Conservation (phyloP, 2,797 vertebrate species). For the Tarsius wallacei region DNA sequence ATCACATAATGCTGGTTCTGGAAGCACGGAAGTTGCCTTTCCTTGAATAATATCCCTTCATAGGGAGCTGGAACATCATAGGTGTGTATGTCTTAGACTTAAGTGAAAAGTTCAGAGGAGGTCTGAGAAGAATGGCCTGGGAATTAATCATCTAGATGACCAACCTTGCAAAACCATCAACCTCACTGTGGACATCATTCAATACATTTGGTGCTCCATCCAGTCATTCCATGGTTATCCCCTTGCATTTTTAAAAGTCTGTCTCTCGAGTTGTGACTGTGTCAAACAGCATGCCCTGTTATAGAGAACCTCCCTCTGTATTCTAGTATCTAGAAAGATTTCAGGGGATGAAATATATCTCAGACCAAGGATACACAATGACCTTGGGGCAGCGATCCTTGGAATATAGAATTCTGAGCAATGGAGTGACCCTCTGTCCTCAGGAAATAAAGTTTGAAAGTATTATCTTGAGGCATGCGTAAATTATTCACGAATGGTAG, state of each 20-base stretch:
- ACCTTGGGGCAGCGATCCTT: background rate
- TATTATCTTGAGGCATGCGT: background rate
- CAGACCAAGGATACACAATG: background rate
- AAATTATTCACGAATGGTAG: background rate
- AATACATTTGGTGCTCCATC: background rate
- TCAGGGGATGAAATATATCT: background rate
- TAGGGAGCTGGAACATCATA: background rate
- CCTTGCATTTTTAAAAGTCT: background rate
- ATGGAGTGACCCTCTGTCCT: background rate
- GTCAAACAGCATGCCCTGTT: background rate
- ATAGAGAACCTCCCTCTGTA: background rate
- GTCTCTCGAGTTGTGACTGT: background rate
- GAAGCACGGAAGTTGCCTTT: background rate
- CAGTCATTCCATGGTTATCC: background rate
- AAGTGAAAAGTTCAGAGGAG: background rate
- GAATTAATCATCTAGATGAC: background rate
- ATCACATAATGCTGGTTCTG: background rate
- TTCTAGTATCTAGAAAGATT: background rate
- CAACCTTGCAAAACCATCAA: background rate
- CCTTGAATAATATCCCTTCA: background rate
- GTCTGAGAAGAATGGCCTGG: background rate
- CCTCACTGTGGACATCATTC: background rate
- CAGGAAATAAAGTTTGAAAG: background rate
- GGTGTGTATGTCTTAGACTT: background rate
- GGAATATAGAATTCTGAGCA: background rate